These are phyloP conservation scores for Epizoanthus stellaris DNA, from an alignment of 92 coral and sea anemone species.

Conservation along the genomic window DNA sequence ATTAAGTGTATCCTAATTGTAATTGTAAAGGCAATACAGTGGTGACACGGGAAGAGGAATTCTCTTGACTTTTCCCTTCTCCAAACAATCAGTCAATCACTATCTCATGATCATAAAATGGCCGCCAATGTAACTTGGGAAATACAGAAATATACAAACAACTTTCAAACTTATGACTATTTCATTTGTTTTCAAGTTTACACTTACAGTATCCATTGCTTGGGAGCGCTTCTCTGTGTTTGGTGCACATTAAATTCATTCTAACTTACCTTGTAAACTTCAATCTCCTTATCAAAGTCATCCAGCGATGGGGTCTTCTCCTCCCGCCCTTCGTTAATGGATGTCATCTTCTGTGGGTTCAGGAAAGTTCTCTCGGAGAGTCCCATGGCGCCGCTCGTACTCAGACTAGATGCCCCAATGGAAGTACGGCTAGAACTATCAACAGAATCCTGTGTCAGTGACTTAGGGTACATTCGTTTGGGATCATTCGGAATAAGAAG, in stretches of 20 bases:
- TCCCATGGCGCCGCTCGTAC: slow-evolving; percentile 97
- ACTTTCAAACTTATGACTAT: no score
- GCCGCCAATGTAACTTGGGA: no score
- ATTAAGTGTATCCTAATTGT: no score
- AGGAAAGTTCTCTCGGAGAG: slow-evolving; percentile 95
- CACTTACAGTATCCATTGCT: no score
- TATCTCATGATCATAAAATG: no score
- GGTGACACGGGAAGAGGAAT: no score
- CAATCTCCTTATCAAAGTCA: slow-evolving; percentile 98
- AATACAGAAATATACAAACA: no score
- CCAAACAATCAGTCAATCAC: no score
- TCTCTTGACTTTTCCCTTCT: no score
- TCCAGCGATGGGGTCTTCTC: slow-evolving; percentile 89
- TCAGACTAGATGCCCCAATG: slow-evolving; percentile 90
- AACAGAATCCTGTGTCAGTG: neutral
- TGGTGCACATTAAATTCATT: neutral
- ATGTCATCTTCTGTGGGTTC: slow-evolving; percentile 84
- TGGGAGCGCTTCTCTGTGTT: no score
- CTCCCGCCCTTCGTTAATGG: slow-evolving; percentile 75
- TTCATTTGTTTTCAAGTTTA: no score
- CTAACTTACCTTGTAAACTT: slow-evolving; percentile 83
- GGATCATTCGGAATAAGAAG: neutral
- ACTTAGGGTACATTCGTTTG: neutral
- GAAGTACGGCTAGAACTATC: slow-evolving; percentile 88
- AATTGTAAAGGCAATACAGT: no score